Evolutionary conservation across 2,797 vertebrate genomes (phyloP), one percentile per base, ranked within the genome.

Genomic region (Lepidocolaptes lacrymiger): DNA sequence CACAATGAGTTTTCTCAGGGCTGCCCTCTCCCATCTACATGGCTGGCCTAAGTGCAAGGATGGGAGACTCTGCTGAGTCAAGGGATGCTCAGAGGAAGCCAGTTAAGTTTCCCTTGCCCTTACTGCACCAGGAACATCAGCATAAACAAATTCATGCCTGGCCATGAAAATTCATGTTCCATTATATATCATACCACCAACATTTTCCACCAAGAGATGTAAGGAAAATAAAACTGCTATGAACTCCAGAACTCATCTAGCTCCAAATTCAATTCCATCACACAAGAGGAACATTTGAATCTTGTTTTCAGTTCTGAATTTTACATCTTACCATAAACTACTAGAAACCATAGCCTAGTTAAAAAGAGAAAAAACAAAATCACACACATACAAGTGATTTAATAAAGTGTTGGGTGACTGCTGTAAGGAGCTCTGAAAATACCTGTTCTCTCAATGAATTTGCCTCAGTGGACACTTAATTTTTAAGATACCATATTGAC

Each of bases 1-100:
- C 73, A 90, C 69, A 91, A 81, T 0, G 3, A 13, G 20, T 75
- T 52, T 88, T 62, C 93, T 95, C 58, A 83, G 66, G 46, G 54
- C 76, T 80, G 88, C 54, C 54, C 55, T 58, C 85, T 94, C 69
- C 76, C 64, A 75, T 72, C 72, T 58, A 58, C 26, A 7, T 1
- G 18, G 73, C 73, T 66, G 0, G 6, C 55, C 44, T 30, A 41
- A 69, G 46, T 56, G 83, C 79, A 66, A 46, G 58, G 74, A 39
- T 30, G 16, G 44, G 41, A 68, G 73, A 27, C 37, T 39, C 18
- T 49, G 58, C 72, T 71, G 82, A 95, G 73, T 73, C 81, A 80
- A 94, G 39, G 36, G 76, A 94, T 26, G 37, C 71, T 82, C 71
- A 9, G 54, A 63, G 58, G 36, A 82, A 48, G 87, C 75, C 16